phyloP scores from a whole-genome alignment of 2,113 vertebrate genomes.

The Glaucomys volans region DNA sequence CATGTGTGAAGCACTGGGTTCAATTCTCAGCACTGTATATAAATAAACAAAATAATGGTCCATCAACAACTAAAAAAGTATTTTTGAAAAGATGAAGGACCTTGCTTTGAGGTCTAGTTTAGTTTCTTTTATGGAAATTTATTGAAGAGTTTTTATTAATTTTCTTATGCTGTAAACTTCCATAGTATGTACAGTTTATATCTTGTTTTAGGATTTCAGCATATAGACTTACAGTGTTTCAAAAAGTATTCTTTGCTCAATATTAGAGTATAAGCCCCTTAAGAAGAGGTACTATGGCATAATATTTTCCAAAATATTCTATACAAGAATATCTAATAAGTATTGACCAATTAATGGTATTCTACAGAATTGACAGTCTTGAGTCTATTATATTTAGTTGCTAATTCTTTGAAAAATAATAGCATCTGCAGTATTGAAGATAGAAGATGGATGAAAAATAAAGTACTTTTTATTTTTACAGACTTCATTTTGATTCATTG shows the following conservation, averaged over 20 bases:
- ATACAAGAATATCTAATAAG: not conserved
- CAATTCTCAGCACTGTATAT: too few species aligned
- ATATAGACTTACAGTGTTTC: not conserved
- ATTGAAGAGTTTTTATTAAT: constrained; percentile 28
- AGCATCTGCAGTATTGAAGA: not conserved
- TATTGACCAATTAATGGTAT: constrained; percentile 22
- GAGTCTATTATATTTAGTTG: not conserved
- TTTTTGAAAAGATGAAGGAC: not conserved
- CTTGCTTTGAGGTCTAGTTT: constrained; percentile 5
- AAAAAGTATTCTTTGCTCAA: constrained; percentile 53
- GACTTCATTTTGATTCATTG: too few species aligned
- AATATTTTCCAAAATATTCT: constrained; percentile 28
- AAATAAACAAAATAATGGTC: too few species aligned
- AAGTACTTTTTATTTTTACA: constrained; percentile 44
- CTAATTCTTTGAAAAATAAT: constrained; percentile 57
- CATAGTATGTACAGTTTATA: not conserved
- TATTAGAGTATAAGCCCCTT: not conserved
- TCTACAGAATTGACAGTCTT: constrained; percentile 6
- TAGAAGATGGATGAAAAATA: constrained; percentile 4
- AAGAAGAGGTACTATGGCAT: not conserved
- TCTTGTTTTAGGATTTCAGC: constrained; percentile 35
- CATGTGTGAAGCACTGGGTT: too few species aligned
- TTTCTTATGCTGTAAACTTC: constrained; percentile 20
- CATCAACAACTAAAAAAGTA: too few species aligned
- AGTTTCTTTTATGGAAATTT: constrained; percentile 41